Evolutionary conservation across 2,888 invertebrate genomes (phyloP), one percentile per base, ranked within the genome.

Genomic region (Drosophila quinaria): DNA sequence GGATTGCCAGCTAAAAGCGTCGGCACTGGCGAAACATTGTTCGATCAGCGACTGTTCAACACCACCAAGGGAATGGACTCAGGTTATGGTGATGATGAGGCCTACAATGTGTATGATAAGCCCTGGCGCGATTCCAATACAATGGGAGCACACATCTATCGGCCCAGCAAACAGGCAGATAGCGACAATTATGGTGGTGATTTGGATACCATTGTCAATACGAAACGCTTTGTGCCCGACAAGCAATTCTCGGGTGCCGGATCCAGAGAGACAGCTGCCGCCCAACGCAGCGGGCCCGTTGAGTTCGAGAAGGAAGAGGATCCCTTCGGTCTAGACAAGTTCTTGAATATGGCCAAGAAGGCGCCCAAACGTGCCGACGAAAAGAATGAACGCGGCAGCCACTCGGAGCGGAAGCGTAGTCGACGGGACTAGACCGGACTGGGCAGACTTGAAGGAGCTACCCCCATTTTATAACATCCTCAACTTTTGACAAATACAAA

Each of bases 271-370:
- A 29, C 84, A 10, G 93, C 94, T 31, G 94, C 94, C 19, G 93
- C 95, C 0, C 73, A 83, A n/a, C 95, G 98, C n/a, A 94, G 96
- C 10, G 98, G 98, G 0, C 99, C 99, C 0, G 99, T 99, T 25
- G 98, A 99, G 93, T 99, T 99, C 93, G 98, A 98, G 91, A 96
- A 96, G 79, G 95, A 95, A 72, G 94, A 94, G 83, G 99, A 99
- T 95, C 98, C 99, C 74, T 99, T 99, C 93, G 99, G 99, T 92
- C 94, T 99, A 90, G 98, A 98, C 94, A 97, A 98, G 94, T 98
- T 99, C 95, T 96, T 99, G 95, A 97, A 97, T 83, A 97, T 98
- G 92, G 99, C 98, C 63, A 99, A 99, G 92, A 96, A 97, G 70
- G 97, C 94, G 19, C 94, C 94, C 33, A 95, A 95, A 78, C 93